Conservation (phyloP, 2,797 vertebrate genomes). For the Lutjanus argentimaculatus region DNA sequence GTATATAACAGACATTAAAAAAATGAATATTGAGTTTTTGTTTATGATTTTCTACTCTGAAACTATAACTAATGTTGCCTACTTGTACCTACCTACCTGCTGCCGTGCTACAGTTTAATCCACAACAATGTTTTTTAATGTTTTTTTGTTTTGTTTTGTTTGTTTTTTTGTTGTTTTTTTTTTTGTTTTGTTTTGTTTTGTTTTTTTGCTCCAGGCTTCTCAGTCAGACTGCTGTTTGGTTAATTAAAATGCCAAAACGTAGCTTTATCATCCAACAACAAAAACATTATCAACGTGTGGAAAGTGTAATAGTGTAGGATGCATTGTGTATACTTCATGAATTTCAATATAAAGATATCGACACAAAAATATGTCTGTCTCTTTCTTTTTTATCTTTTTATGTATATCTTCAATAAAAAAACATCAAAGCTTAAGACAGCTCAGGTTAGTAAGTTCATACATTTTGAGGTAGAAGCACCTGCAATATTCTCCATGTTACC, state of each 20-base stretch:
- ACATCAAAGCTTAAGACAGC: neutral
- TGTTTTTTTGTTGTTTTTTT: slow-evolving; percentile 40
- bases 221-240: slow-evolving; percentile 89
- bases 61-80: slow-evolving; percentile 92
- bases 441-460: neutral
- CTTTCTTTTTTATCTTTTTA: slow-evolving; percentile 5
- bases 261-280: slow-evolving; percentile 87
- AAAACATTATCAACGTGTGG: slow-evolving; percentile 90
- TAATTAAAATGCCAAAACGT: slow-evolving; percentile 90
- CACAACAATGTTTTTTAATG: slow-evolving; percentile 67
- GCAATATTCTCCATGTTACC: neutral
- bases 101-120: slow-evolving; percentile 87
- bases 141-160: slow-evolving; percentile 21
- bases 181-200: too few species aligned
- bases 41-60: slow-evolving; percentile 88
- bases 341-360: slow-evolving; percentile 93
- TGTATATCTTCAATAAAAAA: too few species aligned
- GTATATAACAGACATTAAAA: slow-evolving; percentile 89
- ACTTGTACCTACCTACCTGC: slow-evolving; percentile 84
- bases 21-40: slow-evolving; percentile 74
- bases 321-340: slow-evolving; percentile 95
- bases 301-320: slow-evolving; percentile 95
- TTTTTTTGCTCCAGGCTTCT: slow-evolving; percentile 82
- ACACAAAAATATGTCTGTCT: slow-evolving; percentile 53
- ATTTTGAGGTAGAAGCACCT: neutral